Evolutionary conservation across 2,113 vertebrate species (phyloP), one percentile per base, ranked within the genome.

Genomic region (Fulmarus glacialis): DNA sequence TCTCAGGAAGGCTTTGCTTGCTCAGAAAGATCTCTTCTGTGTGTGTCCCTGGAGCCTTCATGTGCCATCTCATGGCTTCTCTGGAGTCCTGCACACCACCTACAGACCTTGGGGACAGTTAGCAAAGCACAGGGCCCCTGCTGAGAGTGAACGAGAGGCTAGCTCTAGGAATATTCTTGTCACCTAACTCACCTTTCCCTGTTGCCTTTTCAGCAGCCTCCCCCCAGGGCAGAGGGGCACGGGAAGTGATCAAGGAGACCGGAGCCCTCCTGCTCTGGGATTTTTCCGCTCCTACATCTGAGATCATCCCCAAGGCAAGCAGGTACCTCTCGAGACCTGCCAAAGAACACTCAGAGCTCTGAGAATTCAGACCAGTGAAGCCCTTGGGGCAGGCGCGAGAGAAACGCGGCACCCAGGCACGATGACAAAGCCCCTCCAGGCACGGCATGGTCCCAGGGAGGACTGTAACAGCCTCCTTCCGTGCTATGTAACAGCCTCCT

Each of bases 291-390:
- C 93, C 97, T 96, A 96, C 94, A 96, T 96, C 97, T 96, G 94
- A 89, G 80, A 91, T 95, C 95, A 96, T 96, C 91, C 95, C 96
- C 97, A 96, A 91, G 93, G 96, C 82, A 93, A 95, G 95, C 96
- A 97, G 97, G 96, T 96, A 95, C 94, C 92, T 96, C 97, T 96
- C 2, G 87, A 97, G 93, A 96, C 97, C 97, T 97, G 97, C 97
- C 97, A 97, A 97, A 97, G 95, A 94, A 96, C 78, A 97, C 93
- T 96, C 90, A 91, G 74, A 93, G 80, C 87, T 95, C 93, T 96
- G 93, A 97, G 94, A 95, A 96, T 68, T 40, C 0, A 0, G 64
- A 93, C 43, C 2, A 0, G 60, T 84, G 73, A 84, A 81, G 86
- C 67, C 85, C 60, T 75, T 29, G 5, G 60, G 93, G 84, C 53